Conservation (phyloP, 2,113 vertebrate genomes). For the Thryonomys swinderianus region DNA sequence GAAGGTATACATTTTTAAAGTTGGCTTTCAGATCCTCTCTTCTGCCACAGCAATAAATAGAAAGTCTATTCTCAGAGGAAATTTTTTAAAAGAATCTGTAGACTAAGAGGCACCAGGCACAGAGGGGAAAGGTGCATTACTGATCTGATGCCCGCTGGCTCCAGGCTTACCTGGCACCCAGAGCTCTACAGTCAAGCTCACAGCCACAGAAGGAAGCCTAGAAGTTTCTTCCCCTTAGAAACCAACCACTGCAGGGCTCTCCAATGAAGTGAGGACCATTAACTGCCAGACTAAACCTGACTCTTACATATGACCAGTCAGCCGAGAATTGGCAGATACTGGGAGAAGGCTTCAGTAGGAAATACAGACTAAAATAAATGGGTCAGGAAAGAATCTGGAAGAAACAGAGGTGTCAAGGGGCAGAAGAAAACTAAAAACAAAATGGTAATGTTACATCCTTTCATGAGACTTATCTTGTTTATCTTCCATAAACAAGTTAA, state of each 20-base stretch:
- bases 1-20: neutral
- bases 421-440: neutral
- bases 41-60: neutral
- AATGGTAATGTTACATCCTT: neutral
- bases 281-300: neutral
- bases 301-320: neutral
- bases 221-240: neutral
- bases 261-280: neutral
- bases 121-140: neutral
- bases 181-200: neutral
- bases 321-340: neutral
- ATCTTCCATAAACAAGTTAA: neutral
- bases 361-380: neutral
- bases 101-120: neutral
- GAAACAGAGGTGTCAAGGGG: neutral
- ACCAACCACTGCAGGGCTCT: neutral
- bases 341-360: neutral
- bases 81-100: neutral
- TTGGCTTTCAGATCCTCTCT: neutral
- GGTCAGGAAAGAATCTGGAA: neutral
- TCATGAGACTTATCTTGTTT: too few species aligned
- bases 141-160: neutral
- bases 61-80: conserved; percentile 36
- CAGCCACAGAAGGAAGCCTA: neutral
- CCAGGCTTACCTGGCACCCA: neutral